These are phyloP conservation scores for Aelia acuminata DNA, from an alignment of 2,888 invertebrate genomes.

Conservation along the genomic window DNA sequence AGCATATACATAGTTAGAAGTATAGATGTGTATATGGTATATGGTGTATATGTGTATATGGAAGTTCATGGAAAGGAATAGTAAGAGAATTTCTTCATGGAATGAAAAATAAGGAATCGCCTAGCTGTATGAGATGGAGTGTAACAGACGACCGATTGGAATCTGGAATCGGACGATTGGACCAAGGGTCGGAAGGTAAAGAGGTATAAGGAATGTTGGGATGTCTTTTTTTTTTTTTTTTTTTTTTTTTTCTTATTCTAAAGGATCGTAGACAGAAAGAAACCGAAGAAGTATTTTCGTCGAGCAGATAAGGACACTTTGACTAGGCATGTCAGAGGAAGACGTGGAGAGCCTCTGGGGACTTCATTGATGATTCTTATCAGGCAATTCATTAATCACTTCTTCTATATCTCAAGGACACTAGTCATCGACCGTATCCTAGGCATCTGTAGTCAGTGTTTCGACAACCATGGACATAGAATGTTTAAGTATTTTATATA, in stretches of 20 bases:
- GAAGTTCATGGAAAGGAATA: no score
- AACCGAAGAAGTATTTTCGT: background rate
- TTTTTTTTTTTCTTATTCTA: no score
- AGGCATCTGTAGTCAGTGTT: background rate
- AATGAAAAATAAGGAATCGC: background rate
- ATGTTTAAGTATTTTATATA: no score
- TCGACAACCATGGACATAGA: background rate
- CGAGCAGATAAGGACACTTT: background rate
- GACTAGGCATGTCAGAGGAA: background rate
- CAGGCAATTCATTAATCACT: background rate
- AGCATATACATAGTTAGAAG: no score
- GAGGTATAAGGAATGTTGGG: background rate
- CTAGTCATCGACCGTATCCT: background rate
- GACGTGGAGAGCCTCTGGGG: background rate
- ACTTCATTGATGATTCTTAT: conserved; percentile 6
- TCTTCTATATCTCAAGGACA: background rate
- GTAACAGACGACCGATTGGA: background rate
- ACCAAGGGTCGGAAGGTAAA: background rate
- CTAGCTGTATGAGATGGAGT: background rate
- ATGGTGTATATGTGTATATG: no score
- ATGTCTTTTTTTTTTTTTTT: no score
- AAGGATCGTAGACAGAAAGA: background rate
- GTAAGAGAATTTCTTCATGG: no score
- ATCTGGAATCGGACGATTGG: background rate
- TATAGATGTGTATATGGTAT: no score